Evolutionary conservation across 2,797 vertebrate species (phyloP), one percentile per base, ranked within the genome.

Genomic region (Botia kubotai): DNA sequence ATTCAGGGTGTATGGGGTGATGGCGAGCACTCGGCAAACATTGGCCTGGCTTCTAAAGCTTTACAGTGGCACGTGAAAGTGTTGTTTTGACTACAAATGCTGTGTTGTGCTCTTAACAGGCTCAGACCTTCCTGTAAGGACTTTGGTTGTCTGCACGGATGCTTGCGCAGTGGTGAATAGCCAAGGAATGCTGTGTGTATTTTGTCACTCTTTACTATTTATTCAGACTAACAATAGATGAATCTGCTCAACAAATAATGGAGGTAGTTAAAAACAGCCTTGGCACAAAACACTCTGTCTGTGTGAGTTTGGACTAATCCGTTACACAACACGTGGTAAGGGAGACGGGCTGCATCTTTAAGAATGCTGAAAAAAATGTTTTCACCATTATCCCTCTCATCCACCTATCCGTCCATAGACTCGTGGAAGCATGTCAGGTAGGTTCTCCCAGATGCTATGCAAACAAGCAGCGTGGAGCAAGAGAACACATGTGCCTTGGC

Each of bases 121-220:
- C 69, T 83, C 62, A 75, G 71, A 17, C 52, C 69, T 76, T 74
- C 39, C 75, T 48, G 55, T 39, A 13, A 80, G 69, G 58, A 67
- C 26, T 88, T 92, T 89, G 88, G 89, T 90, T 89, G 73, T 63
- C 79, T 87, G 83, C 87, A 85, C 78, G 87, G 84, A 83, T 86
- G 82, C 84, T 88, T 81, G 89, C 89, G 87, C 87, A 83, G 33
- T 57, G 14, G 26, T 90, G 87, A 92, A 89, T 88, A 86, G 89
- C 87, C 39, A 72, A 90, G 90, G 90, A 93, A 92, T 89, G 87
- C 80, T 88, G 55, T 90, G 86, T 91, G 88, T 92, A 93, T 92
- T 90, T 89, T 83, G 82, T 86, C 84, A 85, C 86, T 90, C 79
- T 87, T 85, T 80, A 84, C 91, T 92, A 93, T 91, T 90, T 89